phyloP scores from a whole-genome alignment of 1,140 invertebrate genomes.

The Camponotus floridanus region DNA sequence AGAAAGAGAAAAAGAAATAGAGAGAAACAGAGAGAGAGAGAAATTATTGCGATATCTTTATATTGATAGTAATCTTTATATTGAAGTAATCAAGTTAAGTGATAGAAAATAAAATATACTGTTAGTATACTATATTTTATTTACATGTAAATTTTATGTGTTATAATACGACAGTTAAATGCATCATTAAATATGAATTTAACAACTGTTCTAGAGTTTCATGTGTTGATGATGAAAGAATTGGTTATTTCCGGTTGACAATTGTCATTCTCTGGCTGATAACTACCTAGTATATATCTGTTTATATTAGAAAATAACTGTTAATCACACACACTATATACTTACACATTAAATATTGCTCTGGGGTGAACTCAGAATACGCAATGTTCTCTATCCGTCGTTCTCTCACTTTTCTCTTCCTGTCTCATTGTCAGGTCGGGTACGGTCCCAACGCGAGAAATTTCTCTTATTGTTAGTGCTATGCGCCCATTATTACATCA shows the following conservation, averaged over 20 bases:
- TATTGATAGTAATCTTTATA: no score
- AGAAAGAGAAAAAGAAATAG: no score
- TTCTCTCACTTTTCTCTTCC: not conserved
- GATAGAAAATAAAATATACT: no score
- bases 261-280: constrained; percentile 29
- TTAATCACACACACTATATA: constrained; percentile 30
- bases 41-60: no score
- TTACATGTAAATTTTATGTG: not conserved
- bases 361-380: not conserved
- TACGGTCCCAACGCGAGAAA: not conserved
- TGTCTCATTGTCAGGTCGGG: not conserved
- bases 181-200: not conserved
- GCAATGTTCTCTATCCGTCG: not conserved
- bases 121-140: no score
- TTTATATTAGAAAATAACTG: constrained; percentile 67
- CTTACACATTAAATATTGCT: constrained; percentile 29
- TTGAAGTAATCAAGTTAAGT: no score
- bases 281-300: constrained; percentile 6
- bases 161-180: not conserved
- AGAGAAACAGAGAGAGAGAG: no score
- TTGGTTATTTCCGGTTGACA: constrained; percentile 62
- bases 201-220: not conserved
- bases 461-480: not conserved
- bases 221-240: constrained; percentile 51
- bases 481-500: not conserved